Base-by-base conservation (phyloP, 2,113 vertebrate species). In the Carlito syrichta region DNA sequence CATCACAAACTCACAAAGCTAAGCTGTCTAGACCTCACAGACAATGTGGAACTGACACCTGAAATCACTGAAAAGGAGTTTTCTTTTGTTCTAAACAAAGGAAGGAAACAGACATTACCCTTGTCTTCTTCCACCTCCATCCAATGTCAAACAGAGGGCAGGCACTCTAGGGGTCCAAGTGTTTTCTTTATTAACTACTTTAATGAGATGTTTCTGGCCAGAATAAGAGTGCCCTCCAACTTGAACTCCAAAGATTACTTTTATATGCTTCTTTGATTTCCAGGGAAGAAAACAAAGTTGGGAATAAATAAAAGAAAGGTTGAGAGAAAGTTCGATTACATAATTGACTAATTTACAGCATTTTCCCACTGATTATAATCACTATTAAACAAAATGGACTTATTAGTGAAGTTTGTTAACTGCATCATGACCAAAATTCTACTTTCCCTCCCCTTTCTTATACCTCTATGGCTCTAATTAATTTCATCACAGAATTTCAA, bases 301-400 rank as follows among this genome's bases (percentile, higher is more conserved):
- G 56, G 88, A 97, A 79, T 84, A 94, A 98, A 98, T 89, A 97
- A 97, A 97, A 96, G 96, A 95, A 95, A 96, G 83, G 92, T 81
- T 96, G 94, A 97, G 96, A 98, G 96, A 97, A 97, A 98, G 97
- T 85, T 96, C 27, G 85, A 97, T 98, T 97, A 98, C 86, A 89
- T 98, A 98, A 98, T 97, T 98, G 97, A 97, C 95, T 98, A 96
- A 98, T 98, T 98, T 97, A 97, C 48, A 97, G 95, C 97, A 96
- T 97, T 98, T 98, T 94, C 98, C 95, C 93, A 97, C 97, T 97
- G 97, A 98, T 98, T 97, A 98, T 97, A 98, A 98, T 97, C 96
- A 97, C 96, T 97, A 97, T 92, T 91, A 98, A 98, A 98, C 97
- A 98, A 98, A 98, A 97, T 86, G 95, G 69, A n/a, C 78, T 97